Conservation (phyloP, 2,888 invertebrate genomes). For the Panopea generosa region DNA sequence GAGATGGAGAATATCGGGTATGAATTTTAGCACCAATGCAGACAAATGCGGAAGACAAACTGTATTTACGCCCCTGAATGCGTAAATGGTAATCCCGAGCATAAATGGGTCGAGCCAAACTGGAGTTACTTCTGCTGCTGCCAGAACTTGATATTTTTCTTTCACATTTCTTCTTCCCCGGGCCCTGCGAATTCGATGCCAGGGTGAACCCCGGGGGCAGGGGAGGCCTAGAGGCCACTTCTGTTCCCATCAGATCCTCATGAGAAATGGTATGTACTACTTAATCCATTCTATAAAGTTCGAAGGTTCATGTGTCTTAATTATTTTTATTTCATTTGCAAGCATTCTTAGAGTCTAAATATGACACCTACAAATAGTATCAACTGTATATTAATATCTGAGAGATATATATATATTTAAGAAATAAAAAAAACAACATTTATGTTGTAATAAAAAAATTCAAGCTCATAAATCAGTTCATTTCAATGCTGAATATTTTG, state of each 20-base stretch:
- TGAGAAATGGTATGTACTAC: not conserved
- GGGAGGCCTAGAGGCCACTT: constrained; percentile 59
- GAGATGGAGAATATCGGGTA: constrained; percentile 27
- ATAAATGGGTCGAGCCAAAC: constrained; percentile 40
- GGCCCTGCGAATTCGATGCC: constrained; percentile 48
- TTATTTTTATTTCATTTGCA: too few relatives aligned
- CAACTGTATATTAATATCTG: too few relatives aligned
- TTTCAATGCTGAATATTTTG: too few relatives aligned
- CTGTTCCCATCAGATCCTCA: constrained; percentile 57
- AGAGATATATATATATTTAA: too few relatives aligned
- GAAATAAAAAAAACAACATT: not conserved
- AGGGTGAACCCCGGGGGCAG: constrained; percentile 53
- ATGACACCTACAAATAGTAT: too few relatives aligned
- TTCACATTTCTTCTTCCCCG: constrained; percentile 40
- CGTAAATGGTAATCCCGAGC: constrained; percentile 57
- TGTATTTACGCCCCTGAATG: constrained; percentile 59
- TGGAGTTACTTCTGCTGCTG: constrained; percentile 33
- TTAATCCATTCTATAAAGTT: too few relatives aligned
- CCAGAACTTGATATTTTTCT: constrained; percentile 32
- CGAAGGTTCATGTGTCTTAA: too few relatives aligned
- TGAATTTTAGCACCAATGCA: constrained; percentile 67
- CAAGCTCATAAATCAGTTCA: too few relatives aligned
- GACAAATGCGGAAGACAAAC: constrained; percentile 59
- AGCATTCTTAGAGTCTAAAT: too few relatives aligned
- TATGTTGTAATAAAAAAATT: too few relatives aligned